These are phyloP conservation scores for Selene dorsalis DNA, from an alignment of 2,797 vertebrate genomes.

Conservation along the genomic window DNA sequence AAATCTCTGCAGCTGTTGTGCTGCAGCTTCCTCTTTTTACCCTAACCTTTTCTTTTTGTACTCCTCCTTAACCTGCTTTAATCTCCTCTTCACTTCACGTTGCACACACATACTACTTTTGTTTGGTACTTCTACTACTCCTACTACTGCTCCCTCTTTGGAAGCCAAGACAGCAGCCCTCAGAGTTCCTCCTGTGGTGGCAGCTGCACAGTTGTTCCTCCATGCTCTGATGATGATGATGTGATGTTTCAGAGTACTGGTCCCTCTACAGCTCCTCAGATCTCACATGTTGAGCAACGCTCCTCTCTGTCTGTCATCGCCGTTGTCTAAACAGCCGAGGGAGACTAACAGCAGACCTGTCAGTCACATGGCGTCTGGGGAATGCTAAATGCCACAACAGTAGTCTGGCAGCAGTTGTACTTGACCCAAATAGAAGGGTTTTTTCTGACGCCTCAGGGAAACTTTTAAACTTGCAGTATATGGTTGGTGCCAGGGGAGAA, in stretches of 20 bases:
- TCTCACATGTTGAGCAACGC: neutral
- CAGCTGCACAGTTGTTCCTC: too few relatives aligned
- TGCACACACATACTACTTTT: too few relatives aligned
- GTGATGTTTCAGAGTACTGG: neutral
- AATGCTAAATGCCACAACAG: neutral
- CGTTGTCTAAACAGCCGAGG: neutral
- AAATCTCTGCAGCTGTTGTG: too few relatives aligned
- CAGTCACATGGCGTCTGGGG: conserved; percentile 20
- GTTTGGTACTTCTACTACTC: neutral
- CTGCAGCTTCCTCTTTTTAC: too few relatives aligned
- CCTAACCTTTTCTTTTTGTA: too few relatives aligned
- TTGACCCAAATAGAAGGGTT: conserved; percentile 34
- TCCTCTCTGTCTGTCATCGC: conserved; percentile 10
- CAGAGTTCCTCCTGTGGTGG: too few relatives aligned
- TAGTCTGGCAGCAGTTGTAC: conserved; percentile 10
- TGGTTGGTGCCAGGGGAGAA: neutral
- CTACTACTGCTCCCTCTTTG: neutral
- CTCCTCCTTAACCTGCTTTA: too few relatives aligned
- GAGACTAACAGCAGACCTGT: conserved; percentile 9
- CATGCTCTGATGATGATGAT: too few relatives aligned
- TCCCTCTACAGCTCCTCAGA: conserved; percentile 1
- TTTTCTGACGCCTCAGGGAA: neutral
- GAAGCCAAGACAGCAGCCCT: too few relatives aligned
- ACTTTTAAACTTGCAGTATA: neutral
- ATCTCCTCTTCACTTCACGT: too few relatives aligned